Evolutionary conservation across 2,888 invertebrate genomes (phyloP), one percentile per base, ranked within the genome.

Genomic region (Linnaemya vulpina): DNA sequence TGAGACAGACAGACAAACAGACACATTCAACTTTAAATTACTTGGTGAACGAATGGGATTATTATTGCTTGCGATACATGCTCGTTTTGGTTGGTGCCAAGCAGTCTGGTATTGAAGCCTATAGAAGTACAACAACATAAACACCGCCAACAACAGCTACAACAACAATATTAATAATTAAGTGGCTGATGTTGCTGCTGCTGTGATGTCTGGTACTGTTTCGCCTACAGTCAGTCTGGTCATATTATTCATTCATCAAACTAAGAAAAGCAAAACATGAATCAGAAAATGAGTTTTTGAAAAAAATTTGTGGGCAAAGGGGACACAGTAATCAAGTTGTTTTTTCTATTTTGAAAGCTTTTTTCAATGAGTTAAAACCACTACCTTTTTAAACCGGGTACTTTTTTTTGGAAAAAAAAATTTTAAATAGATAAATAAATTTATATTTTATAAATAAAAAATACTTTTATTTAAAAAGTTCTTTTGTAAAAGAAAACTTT

Each of bases 51-150:
- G 49, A 51, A 75, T 63, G 49, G 58, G 55, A 60, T 51, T 65
- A 17, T 65, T 65, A n/a, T 25, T 58, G 55, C 22, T 40, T 62
- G 51, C 25, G 62, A 25, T 30, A 49, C 76, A 46, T 46, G 17
- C 67, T 49, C 60, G 20, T 30, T 51, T 38, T 55, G 43, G 25
- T 51, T 81, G 85, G 85, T 75, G 81, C 81, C 85, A 78, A 82
- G 70, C 81, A 60, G 85, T 85, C 85, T 85, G 85, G 10, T 65
- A 17, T 25, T 74, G 70, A 78, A 82, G 78, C 51, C 76, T 60
- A 60, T 62, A 40, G 20, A 51, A 30, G 38, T 43, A 22, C 25
- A 35, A 46, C 25, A 51, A 22, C 25, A 20, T 30, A 15, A 20
- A 67, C 46, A 58, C 46, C 46, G 43, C 22, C 38, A 75, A 49